These are phyloP conservation scores for Patella vulgata DNA, from an alignment of 1,140 invertebrate species.

Conservation along the genomic window DNA sequence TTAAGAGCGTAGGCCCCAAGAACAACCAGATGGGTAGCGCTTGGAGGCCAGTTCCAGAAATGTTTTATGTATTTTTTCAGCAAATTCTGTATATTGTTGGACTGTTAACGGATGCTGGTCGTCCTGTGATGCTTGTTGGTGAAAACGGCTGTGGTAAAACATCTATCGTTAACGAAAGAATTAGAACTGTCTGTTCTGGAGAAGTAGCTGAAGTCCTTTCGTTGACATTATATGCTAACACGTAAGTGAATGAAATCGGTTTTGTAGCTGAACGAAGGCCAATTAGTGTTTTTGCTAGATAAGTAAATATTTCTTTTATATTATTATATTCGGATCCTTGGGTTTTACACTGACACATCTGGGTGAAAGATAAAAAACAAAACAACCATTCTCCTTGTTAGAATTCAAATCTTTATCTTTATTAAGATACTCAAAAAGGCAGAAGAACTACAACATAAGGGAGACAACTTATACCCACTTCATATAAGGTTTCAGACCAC, in stretches of 20 bases:
- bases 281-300: too few species aligned
- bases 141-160: conserved; percentile 66
- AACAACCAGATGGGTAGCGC: too few species aligned
- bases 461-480: too few species aligned
- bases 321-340: not conserved
- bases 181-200: conserved; percentile 65
- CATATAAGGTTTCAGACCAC: too few species aligned
- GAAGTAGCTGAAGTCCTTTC: conserved; percentile 65
- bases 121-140: conserved; percentile 64
- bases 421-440: too few species aligned
- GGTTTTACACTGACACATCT: not conserved
- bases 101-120: conserved; percentile 59
- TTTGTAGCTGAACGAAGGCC: too few species aligned
- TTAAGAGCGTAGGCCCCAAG: too few species aligned
- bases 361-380: not conserved
- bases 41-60: too few species aligned
- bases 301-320: too few species aligned
- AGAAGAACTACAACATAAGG: too few species aligned
- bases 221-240: conserved; percentile 61
- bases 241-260: conserved; percentile 30
- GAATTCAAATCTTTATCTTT: too few species aligned
- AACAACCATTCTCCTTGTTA: too few species aligned
- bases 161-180: conserved; percentile 61
- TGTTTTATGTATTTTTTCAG: conserved; percentile 31
- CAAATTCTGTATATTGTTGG: conserved; percentile 57